Base-by-base conservation (phyloP, 2,797 vertebrate genomes). In the Periophthalmus magnuspinnatus region DNA sequence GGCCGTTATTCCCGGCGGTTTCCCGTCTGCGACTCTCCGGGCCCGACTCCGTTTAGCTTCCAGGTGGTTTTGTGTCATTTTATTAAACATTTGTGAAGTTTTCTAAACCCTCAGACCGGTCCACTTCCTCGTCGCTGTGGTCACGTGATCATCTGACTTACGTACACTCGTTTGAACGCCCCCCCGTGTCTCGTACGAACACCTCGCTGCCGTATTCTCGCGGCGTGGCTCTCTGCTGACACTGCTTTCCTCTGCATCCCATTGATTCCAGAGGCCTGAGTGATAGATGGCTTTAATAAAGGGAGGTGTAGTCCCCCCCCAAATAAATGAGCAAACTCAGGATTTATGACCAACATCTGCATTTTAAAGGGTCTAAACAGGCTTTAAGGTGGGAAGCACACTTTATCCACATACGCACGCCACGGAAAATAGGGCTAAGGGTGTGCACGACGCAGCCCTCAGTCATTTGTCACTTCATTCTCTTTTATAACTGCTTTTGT, bases 201-300 rank as follows among this genome's bases (percentile, higher is more conserved):
- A 28, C 24, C 17, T 14, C 50, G 69, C 80, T 82, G 78, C 81
- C 85, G 78, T 89, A 85, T 88, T 88, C 87, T 89, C 75, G 48
- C 71, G 68, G 79, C 79, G 75, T 88, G 82, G 85, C 62, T 82
- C 72, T 67, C 78, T 90, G 86, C 89, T 89, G 90, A 92, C 88
- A 88, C 88, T 86, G 92, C 91, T 90, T 91, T 92, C 87, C 86
- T 91, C 84, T 84, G 86, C 89, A 87, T 85, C 87, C 84, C 90
- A 92, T 93, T 89, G 89, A 94, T 93, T 92, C 90, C 79, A 82
- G 78, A 89, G 86, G 77, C 67, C 78, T 83, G 81, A 82, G 82
- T 94, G 94, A 94, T 93, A 89, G 93, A 94, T 94, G 90, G 86
- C 78, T 93, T 94, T 94, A 94, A 94, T 94, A 94, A 94, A 93